Evolutionary conservation across 2,113 vertebrate species (phyloP), one percentile per base, ranked within the genome.

Genomic region (Leptocoma aspasia): DNA sequence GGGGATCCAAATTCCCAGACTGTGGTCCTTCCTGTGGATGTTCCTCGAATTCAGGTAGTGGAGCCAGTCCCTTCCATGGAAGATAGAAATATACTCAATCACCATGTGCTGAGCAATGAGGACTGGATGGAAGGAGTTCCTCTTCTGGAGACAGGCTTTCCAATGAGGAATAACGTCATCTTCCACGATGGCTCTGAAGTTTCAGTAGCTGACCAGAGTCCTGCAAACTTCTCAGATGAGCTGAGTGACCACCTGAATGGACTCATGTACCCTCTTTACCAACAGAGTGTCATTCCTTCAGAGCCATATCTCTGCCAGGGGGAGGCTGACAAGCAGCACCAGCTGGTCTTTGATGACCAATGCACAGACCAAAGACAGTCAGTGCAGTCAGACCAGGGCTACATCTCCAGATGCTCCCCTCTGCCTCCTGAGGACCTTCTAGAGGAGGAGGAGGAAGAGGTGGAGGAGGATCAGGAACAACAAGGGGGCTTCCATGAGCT

Each of bases 371-470:
- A 98, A 60, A 98, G 97, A 60, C 98, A 97, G 14, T 98, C 97
- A 8, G 97, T 98, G 77, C 98, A 98, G 47, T 99, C 99, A 2
- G 99, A 99, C 96, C 99, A 99, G 84, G 99, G 99, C 59, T 99
- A 99, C 71, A 98, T 98, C 92, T 99, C 99, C 56, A 98, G 98
- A 52, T 97, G 97, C 57, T 98, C 98, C 52, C 97, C 96, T 4
- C 98, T 98, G 68, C 95, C 86, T 33, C 93, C 96, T 4, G 96
- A 98, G 8, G 93, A 97, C 63, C 95, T 94, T 15, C 37, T 57
- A 9, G 96, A 94, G 19, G 97, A 96, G 21, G 94, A 95, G 2
- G 96, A 82, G 1, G 92, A 95, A 1, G 89, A 94, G 13, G 90
- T 87, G 6, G 89, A 92, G 3, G 63, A 90, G 20, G 60, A 83